Percentiles rank a stretch among this genome's conserved stretches.
These are phyloP conservation scores for Porites lutea DNA, from an alignment of 64 coral and sea anemone genomes.

Conservation along the genomic window DNA sequence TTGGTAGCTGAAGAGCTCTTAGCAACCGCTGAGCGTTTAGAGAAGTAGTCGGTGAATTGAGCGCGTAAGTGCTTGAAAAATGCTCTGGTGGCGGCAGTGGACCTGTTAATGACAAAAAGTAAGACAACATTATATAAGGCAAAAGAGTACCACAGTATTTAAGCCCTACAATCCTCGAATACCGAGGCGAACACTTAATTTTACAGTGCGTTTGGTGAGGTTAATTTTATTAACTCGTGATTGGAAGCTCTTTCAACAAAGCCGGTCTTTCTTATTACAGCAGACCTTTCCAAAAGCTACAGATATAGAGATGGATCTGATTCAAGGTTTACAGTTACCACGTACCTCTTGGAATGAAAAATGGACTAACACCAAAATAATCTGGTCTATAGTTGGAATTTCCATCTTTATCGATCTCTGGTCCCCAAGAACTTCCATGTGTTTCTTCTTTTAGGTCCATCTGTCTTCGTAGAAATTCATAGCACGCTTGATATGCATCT, in stretches of 20 bases:
- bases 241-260: too few species aligned
- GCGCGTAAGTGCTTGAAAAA: slow-evolving; percentile 68
- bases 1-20: slow-evolving; percentile 77
- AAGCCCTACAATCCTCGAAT: too few species aligned
- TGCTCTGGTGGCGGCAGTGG: slow-evolving; percentile 40
- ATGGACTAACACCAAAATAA: slow-evolving; percentile 85
- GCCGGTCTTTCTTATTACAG: too few species aligned
- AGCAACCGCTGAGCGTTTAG: slow-evolving; percentile 86
- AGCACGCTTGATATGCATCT: slow-evolving; percentile 74
- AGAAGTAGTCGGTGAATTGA: slow-evolving; percentile 88
- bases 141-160: too few species aligned
- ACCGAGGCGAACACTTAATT: too few species aligned
- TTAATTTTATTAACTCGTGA: too few species aligned
- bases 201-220: too few species aligned
- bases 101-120: slow-evolving; percentile 53
- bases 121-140: too few species aligned
- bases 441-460: slow-evolving; percentile 21
- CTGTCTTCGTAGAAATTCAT: slow-evolving; percentile 72
- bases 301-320: background rate
- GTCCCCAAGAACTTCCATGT: background rate
- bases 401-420: background rate
- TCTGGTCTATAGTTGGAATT: slow-evolving; percentile 1
- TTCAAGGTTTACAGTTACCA: background rate
- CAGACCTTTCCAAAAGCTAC: background rate
- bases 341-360: slow-evolving; percentile 87